These are phyloP conservation scores for Anguilla rostrata DNA, from an alignment of 2,113 vertebrate species.

Conservation along the genomic window DNA sequence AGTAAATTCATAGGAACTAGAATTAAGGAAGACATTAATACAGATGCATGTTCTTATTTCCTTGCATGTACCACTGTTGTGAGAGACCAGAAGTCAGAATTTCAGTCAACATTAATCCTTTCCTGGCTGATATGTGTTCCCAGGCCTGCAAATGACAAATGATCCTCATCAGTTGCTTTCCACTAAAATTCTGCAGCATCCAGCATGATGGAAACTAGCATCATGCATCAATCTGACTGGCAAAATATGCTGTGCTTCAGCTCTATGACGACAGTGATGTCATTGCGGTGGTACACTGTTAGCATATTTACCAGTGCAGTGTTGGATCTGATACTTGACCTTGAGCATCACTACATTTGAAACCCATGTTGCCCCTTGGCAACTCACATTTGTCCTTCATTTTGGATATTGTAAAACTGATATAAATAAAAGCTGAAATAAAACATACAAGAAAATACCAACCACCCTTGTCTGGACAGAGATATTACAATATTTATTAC, in stretches of 20 bases:
- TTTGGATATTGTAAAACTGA: background rate
- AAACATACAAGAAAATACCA: background rate
- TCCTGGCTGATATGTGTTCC: too few relatives aligned
- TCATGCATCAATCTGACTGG: background rate
- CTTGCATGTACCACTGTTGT: too few relatives aligned
- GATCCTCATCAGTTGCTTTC: too few relatives aligned
- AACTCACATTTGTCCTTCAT: background rate
- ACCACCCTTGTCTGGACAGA: constrained; percentile 43
- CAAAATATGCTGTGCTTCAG: background rate
- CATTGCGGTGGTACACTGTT: background rate
- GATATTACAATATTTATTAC: constrained; percentile 98
- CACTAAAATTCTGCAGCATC: too few relatives aligned
- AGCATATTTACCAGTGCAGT: background rate
- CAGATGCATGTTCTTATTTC: too few relatives aligned
- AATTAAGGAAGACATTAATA: too few relatives aligned
- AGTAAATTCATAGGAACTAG: too few relatives aligned
- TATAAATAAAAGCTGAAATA: background rate
- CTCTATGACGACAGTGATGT: background rate
- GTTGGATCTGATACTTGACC: background rate
- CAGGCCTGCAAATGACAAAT: too few relatives aligned
- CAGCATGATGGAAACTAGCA: background rate
- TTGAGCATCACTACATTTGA: background rate
- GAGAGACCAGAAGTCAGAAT: too few relatives aligned
- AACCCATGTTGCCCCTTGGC: background rate
- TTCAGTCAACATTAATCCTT: too few relatives aligned